These are phyloP conservation scores for Drosophila austrosaltans DNA, from an alignment of 2,888 invertebrate genomes.

Conservation along the genomic window DNA sequence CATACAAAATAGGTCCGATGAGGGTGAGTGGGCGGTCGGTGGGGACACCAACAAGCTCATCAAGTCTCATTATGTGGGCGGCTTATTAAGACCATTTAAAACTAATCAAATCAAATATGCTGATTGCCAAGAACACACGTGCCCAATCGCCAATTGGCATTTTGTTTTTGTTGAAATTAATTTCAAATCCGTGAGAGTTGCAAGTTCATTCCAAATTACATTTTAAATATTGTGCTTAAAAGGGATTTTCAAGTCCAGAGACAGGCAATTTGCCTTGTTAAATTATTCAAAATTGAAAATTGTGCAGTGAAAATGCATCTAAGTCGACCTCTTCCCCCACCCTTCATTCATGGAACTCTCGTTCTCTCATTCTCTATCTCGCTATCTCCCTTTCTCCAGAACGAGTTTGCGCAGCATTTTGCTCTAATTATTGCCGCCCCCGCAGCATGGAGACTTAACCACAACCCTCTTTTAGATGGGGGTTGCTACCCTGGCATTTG, in stretches of 20 bases:
- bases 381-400: not conserved
- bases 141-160: conserved; percentile 38
- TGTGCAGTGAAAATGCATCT: conserved; percentile 46
- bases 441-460: conserved; percentile 11
- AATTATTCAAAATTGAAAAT: conserved; percentile 65
- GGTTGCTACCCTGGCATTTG: conserved; percentile 41
- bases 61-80: conserved; percentile 64
- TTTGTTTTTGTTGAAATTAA: conserved; percentile 68
- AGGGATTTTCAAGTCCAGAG: conserved; percentile 54
- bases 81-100: conserved; percentile 68
- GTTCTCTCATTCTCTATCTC: not conserved
- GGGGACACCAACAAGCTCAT: conserved; percentile 37
- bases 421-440: conserved; percentile 66
- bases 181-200: conserved; percentile 50
- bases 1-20: not conserved
- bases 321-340: not conserved
- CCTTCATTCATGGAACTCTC: conserved; percentile 32
- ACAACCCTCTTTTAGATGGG: conserved; percentile 36
- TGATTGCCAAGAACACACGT: conserved; percentile 44
- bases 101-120: conserved; percentile 78
- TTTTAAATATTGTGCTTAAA: conserved; percentile 72
- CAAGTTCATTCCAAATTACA: conserved; percentile 61
- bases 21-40: not conserved
- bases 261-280: conserved; percentile 28
- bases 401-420: conserved; percentile 73